phyloP scores from a whole-genome alignment of 2,797 vertebrate species.

The Micropoecilia bifurca region DNA sequence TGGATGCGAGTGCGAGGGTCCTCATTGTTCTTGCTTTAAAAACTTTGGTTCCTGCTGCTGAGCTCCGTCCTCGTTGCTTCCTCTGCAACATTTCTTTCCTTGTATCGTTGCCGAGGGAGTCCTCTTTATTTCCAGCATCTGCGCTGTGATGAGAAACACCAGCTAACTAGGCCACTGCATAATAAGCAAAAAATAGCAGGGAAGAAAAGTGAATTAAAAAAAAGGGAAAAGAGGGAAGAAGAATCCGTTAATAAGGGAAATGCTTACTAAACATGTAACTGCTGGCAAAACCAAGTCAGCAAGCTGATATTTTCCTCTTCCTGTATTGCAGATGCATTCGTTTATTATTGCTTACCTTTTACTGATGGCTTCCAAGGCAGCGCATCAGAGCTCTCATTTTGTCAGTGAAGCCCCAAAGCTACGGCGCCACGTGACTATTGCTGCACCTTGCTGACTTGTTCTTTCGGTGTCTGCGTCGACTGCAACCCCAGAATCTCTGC shows the following conservation, averaged over 20 bases:
- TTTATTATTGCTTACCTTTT: constrained; percentile 70
- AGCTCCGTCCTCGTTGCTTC: constrained; percentile 49
- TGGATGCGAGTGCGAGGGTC: constrained; percentile 56
- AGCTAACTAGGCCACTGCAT: constrained; percentile 81
- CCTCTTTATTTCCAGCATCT: constrained; percentile 76
- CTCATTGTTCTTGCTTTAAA: constrained; percentile 53
- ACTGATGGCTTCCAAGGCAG: constrained; percentile 51
- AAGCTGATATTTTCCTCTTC: constrained; percentile 68
- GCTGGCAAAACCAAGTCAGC: constrained; percentile 72
- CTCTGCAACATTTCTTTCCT: constrained; percentile 62
- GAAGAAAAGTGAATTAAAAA: constrained; percentile 47
- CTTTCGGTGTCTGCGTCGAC: constrained; percentile 43
- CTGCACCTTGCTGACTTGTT: constrained; percentile 61
- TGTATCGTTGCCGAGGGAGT: constrained; percentile 56
- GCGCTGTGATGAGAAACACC: constrained; percentile 75
- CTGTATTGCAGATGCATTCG: constrained; percentile 60
- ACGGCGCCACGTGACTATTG: constrained; percentile 63
- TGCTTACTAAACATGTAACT: constrained; percentile 56
- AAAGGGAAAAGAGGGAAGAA: constrained; percentile 15
- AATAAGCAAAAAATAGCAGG: constrained; percentile 76
- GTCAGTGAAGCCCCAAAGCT: constrained; percentile 45
- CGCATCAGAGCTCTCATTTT: constrained; percentile 65
- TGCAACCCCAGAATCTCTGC: constrained; percentile 52
- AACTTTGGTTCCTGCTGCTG: constrained; percentile 35
- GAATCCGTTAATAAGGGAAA: constrained; percentile 43